Evolutionary conservation across 2,797 vertebrate species (phyloP).

Genomic region (Enteromius afrohamiltoni): DNA sequence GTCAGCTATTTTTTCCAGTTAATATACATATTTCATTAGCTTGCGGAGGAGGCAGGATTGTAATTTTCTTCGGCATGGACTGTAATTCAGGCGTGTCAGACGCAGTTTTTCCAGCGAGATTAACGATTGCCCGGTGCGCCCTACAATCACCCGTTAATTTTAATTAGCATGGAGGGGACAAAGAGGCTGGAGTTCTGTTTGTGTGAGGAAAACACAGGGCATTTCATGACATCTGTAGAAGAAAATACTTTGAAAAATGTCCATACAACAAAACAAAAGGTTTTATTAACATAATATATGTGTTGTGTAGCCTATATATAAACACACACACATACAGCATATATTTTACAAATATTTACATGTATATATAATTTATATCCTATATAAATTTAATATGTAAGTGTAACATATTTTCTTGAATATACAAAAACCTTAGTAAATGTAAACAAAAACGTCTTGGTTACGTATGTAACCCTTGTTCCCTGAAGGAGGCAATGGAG

Average conservation of each 20-base stretch:
- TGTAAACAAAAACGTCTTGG: no score
- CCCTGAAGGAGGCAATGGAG: no score
- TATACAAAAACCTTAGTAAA: no score
- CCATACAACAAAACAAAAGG: no score
- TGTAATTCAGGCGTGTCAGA: neutral
- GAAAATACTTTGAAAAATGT: neutral
- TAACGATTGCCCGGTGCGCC: neutral
- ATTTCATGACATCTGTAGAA: neutral
- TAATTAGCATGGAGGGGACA: slow-evolving; percentile 1
- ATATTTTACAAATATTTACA: no score
- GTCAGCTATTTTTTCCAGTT: neutral
- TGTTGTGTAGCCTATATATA: no score
- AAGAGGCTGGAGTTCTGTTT: neutral
- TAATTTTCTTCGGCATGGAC: neutral
- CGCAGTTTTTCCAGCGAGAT: neutral
- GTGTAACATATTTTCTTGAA: no score
- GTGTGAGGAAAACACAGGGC: neutral
- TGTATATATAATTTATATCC: no score
- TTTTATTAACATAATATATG: no score
- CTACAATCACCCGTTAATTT: slow-evolving; percentile 6
- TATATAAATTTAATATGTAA: no score
- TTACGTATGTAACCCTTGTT: no score
- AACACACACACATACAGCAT: no score
- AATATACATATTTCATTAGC: slow-evolving; percentile 28
- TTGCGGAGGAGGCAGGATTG: neutral